These are phyloP conservation scores for Sacculina carcini DNA, from an alignment of 2,888 invertebrate genomes.

Conservation along the genomic window DNA sequence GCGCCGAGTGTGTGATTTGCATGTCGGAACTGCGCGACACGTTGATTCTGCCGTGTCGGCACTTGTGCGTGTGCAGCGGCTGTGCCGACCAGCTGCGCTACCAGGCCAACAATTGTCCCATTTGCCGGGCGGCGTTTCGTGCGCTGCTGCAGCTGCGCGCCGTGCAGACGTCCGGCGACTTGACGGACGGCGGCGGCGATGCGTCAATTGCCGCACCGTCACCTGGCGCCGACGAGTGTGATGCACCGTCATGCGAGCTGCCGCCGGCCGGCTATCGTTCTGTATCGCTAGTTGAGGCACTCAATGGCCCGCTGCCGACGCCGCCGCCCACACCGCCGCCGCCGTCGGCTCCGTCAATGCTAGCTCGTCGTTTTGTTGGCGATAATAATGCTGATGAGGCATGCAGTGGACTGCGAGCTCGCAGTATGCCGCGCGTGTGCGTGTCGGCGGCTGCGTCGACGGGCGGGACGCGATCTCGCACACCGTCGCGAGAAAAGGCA, in stretches of 20 bases:
- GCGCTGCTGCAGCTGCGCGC: slow-evolving; percentile 87
- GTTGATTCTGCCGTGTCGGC: slow-evolving; percentile 82
- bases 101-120: slow-evolving; percentile 85
- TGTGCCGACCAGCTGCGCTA: slow-evolving; percentile 67
- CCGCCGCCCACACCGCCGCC: no score
- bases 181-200: neutral
- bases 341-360: no score
- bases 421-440: no score
- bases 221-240: neutral
- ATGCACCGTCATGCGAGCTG: no score
- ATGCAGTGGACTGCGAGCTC: no score
- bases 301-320: slow-evolving; percentile 50
- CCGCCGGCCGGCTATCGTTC: slow-evolving; percentile 78
- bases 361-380: no score
- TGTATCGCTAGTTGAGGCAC: slow-evolving; percentile 75
- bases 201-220: slow-evolving; percentile 19
- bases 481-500: no score
- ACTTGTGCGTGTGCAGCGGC: slow-evolving; percentile 83
- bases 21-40: slow-evolving; percentile 97
- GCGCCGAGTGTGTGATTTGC: slow-evolving; percentile 95
- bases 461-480: no score
- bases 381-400: no score
- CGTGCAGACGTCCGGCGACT: slow-evolving; percentile 39
- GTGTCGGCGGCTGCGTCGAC: no score
- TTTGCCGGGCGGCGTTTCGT: slow-evolving; percentile 92